These are phyloP conservation scores for Morinoia aosen DNA, from an alignment of 2,888 invertebrate species.

Conservation along the genomic window DNA sequence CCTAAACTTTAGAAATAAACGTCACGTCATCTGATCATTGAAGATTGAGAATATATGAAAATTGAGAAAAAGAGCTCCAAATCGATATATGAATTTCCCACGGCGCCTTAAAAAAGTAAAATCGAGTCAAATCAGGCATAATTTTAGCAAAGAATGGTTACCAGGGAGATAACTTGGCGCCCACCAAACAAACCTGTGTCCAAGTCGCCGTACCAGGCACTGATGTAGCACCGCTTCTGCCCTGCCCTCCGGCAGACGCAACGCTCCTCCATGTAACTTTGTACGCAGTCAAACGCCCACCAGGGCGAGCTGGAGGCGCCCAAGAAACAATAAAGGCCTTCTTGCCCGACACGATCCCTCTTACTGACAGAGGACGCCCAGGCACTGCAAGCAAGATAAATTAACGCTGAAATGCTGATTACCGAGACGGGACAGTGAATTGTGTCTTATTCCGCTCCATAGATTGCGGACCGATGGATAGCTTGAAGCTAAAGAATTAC, in stretches of 20 bases:
- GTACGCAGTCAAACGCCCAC: slow-evolving; percentile 61
- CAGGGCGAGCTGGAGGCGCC: slow-evolving; percentile 61
- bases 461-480: not conserved
- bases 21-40: not conserved
- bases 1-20: not conserved
- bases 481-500: not conserved
- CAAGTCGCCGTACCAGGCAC: slow-evolving; percentile 62
- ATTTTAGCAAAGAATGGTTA: not conserved
- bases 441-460: not conserved
- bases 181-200: slow-evolving; percentile 58
- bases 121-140: not conserved
- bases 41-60: not conserved
- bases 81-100: not conserved
- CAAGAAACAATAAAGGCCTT: slow-evolving; percentile 63
- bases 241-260: slow-evolving; percentile 56
- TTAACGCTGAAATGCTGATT: slow-evolving; percentile 4
- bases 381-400: slow-evolving; percentile 57
- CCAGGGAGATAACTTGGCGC: not conserved
- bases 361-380: slow-evolving; percentile 58
- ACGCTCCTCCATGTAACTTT: slow-evolving; percentile 61
- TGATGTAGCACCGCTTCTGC: slow-evolving; percentile 59
- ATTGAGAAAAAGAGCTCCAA: not conserved
- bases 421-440: not conserved
- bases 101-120: not conserved
- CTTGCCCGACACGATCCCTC: slow-evolving; percentile 60